phyloP scores from a whole-genome alignment of 2,888 invertebrate genomes.

The Sturmia bella region DNA sequence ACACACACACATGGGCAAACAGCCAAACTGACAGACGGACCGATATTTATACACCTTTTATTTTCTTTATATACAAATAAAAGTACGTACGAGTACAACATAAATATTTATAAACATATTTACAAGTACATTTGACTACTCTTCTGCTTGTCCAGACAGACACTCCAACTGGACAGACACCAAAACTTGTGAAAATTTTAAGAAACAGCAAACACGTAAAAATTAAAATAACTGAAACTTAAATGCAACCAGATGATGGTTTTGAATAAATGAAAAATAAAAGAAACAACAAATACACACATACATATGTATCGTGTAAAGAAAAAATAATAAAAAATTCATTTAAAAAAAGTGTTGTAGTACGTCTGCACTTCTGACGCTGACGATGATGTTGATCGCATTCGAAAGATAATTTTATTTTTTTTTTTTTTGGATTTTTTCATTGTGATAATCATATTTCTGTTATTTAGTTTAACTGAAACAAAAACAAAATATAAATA shows the following conservation, averaged over 20 bases:
- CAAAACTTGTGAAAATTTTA: slow-evolving; percentile 23
- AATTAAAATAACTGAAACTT: slow-evolving; percentile 60
- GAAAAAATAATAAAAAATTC: slow-evolving; percentile 36
- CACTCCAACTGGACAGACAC: background rate
- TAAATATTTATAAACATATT: slow-evolving; percentile 24
- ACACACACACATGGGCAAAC: slow-evolving; percentile 28
- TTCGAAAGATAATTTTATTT: slow-evolving; percentile 64
- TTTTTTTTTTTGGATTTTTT: slow-evolving; percentile 40
- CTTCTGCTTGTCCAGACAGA: slow-evolving; percentile 31
- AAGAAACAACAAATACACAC: slow-evolving; percentile 32
- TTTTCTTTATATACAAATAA: slow-evolving; percentile 25
- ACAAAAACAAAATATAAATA: slow-evolving; percentile 6
- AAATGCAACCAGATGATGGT: slow-evolving; percentile 68
- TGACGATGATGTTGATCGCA: slow-evolving; percentile 68
- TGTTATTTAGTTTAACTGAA: slow-evolving; percentile 42
- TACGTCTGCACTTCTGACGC: slow-evolving; percentile 57
- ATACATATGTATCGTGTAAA: slow-evolving; percentile 62
- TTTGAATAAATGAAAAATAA: slow-evolving; percentile 58
- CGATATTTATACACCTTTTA: slow-evolving; percentile 58
- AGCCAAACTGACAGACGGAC: slow-evolving; percentile 32
- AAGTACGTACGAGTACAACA: slow-evolving; percentile 27
- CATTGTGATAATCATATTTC: slow-evolving; percentile 62
- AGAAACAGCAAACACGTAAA: slow-evolving; percentile 30
- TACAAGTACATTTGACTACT: slow-evolving; percentile 38
- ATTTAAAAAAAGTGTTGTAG: slow-evolving; percentile 23